Evolutionary conservation across 2,797 vertebrate species (phyloP).

Genomic region (Tangara arthus): DNA sequence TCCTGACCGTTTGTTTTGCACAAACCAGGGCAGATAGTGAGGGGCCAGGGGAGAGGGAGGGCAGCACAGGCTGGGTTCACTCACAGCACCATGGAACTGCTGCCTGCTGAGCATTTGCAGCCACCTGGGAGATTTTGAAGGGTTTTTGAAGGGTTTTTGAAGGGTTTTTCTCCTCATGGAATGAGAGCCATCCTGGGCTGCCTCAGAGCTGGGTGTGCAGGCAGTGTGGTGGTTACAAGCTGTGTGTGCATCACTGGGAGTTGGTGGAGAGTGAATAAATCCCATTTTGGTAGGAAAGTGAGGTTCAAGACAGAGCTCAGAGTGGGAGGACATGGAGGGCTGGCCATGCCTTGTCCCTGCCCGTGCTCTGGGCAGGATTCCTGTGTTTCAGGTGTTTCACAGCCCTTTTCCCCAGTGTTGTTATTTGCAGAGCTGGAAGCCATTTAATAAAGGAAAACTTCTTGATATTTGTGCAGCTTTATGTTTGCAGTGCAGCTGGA

Average conservation of each 20-base stretch:
- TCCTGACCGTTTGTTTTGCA: rapidly evolving
- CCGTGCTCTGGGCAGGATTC: background rate
- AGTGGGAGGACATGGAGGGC: background rate
- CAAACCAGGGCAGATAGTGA: rapidly evolving
- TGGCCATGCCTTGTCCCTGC: background rate
- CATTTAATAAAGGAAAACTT: background rate
- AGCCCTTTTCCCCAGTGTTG: background rate
- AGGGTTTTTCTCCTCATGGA: background rate
- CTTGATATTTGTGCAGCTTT: background rate
- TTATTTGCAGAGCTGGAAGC: background rate
- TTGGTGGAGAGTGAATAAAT: background rate
- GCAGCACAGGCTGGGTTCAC: background rate
- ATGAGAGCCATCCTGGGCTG: background rate
- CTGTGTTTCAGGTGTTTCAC: background rate
- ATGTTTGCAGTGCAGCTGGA: background rate
- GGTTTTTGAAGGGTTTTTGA: background rate
- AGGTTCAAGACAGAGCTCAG: background rate
- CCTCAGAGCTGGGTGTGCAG: background rate
- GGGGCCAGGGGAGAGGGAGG: background rate
- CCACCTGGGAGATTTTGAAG: too few species aligned
- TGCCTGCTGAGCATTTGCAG: background rate
- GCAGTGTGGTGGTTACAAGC: background rate
- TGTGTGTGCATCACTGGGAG: background rate
- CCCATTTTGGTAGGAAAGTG: background rate
- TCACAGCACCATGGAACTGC: rapidly evolving